phyloP scores from a whole-genome alignment of 1,140 invertebrate genomes.

The Lysiphlebus fabarum region DNA sequence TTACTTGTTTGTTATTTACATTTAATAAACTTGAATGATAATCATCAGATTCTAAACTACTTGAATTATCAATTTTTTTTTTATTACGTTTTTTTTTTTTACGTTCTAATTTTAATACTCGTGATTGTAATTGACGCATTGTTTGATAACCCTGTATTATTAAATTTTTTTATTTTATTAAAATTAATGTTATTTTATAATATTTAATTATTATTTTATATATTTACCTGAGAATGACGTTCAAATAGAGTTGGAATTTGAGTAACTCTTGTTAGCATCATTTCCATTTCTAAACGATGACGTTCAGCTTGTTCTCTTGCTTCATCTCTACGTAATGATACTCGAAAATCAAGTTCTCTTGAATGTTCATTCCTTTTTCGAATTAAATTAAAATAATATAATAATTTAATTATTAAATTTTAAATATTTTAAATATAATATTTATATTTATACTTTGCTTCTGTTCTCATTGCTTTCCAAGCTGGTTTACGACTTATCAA shows the following conservation, averaged over 20 bases:
- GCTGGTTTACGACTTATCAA: constrained; percentile 64
- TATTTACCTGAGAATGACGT: constrained; percentile 63
- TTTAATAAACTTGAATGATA: constrained; percentile 38
- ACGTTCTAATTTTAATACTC: constrained; percentile 18
- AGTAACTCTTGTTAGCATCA: constrained; percentile 67
- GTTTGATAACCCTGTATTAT: constrained; percentile 40
- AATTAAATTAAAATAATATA: constrained; percentile 16
- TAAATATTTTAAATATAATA: neutral
- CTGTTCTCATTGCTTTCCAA: constrained; percentile 65
- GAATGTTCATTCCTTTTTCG: constrained; percentile 59
- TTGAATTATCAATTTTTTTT: constrained; percentile 34
- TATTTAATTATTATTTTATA: constrained; percentile 10
- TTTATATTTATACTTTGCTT: constrained; percentile 40
- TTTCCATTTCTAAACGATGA: constrained; percentile 66
- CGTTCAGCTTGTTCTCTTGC: constrained; percentile 64
- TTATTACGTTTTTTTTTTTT: constrained; percentile 31
- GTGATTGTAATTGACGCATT: constrained; percentile 25
- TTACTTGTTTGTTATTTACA: constrained; percentile 41
- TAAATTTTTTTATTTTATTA: neutral
- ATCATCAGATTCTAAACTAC: constrained; percentile 40
- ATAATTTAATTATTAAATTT: constrained; percentile 14
- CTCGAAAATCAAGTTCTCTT: constrained; percentile 62
- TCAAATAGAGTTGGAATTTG: constrained; percentile 69
- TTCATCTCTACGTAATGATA: constrained; percentile 64
- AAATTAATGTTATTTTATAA: constrained; percentile 17